Evolutionary conservation across 2,797 vertebrate species (phyloP), one percentile per base, ranked within the genome.

Genomic region (Lepilemur septentrionalis): DNA sequence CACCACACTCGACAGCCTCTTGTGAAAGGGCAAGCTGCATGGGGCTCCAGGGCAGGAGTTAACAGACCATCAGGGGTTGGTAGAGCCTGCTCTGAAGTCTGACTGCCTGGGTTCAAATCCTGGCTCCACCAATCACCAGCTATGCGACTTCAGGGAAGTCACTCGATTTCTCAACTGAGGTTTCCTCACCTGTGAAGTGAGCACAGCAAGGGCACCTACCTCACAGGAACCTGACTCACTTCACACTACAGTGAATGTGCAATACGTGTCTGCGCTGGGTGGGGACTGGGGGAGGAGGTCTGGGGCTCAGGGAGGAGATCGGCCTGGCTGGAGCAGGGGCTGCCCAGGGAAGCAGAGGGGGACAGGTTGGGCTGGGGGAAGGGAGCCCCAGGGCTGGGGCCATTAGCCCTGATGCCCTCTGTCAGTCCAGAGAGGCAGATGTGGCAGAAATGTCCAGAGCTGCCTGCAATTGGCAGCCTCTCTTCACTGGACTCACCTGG

Each of bases 171-270:
- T 81, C 89, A 50, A 25, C 18, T 0, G 8, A 87, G 23, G 9
- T 73, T 93, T 93, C 48, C 76, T 91, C 89, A 83, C 76, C 89
- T 61, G 65, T 75, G 61, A 8, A 65, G 57, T 32, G 38, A 93
- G 89, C 41, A 28, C 11, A 43, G 46, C 5, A 23, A 63, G 28
- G 59, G 32, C 57, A 43, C 20, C 28, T 48, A n/a, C 28, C 73
- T 65, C 1, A 17, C 1, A 72, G 67, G 63, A 25, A 10, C 38
- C 91, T 89, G 94, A 84, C 46, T 92, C 75, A 63, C 86, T 52
- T 61, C 72, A 83, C 78, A 41, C 30, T 0, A 0, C 2, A 6
- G 35, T 59, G 11, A 63, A 13, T 59, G 57, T 79, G 50, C 22
- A 25, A 35, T 8, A 4, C n/a, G 2, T 4, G 80, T 87, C 89